Conservation (phyloP, 2,797 vertebrate genomes). For the Falco peregrinus region DNA sequence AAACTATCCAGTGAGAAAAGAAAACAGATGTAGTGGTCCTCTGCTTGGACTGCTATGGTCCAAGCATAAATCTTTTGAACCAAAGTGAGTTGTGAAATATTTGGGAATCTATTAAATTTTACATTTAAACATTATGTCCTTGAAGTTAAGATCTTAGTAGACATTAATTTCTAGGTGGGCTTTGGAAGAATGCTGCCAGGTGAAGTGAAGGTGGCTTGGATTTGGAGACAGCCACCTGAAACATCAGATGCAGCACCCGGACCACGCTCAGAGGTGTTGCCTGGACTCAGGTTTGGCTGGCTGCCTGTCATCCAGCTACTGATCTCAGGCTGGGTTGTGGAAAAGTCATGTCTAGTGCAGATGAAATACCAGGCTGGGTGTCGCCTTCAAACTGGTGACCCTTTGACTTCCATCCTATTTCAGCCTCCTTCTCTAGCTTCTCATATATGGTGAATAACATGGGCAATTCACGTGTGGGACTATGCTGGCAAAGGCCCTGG, state of each 20-base stretch:
- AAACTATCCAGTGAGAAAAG: background rate
- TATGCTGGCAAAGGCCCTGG: background rate
- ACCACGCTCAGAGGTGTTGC: background rate
- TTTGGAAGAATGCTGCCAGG: background rate
- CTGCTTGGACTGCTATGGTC: background rate
- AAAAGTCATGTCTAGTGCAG: background rate
- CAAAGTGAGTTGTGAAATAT: background rate
- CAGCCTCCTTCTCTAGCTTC: background rate
- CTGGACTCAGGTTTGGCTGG: background rate
- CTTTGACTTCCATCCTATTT: background rate
- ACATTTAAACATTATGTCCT: background rate
- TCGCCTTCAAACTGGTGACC: background rate
- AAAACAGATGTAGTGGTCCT: background rate
- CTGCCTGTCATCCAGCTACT: background rate
- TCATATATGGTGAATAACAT: background rate
- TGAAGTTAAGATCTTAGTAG: background rate
- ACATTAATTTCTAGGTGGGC: background rate
- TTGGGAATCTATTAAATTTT: background rate
- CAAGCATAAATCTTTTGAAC: background rate
- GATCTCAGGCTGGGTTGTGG: background rate
- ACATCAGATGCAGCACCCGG: background rate
- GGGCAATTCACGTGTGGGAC: rapidly evolving
- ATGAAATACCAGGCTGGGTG: background rate
- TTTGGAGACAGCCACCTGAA: background rate
- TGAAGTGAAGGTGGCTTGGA: background rate